Conservation (phyloP, 2,888 invertebrate species). For the Scelioninae gen. 2 region DNA sequence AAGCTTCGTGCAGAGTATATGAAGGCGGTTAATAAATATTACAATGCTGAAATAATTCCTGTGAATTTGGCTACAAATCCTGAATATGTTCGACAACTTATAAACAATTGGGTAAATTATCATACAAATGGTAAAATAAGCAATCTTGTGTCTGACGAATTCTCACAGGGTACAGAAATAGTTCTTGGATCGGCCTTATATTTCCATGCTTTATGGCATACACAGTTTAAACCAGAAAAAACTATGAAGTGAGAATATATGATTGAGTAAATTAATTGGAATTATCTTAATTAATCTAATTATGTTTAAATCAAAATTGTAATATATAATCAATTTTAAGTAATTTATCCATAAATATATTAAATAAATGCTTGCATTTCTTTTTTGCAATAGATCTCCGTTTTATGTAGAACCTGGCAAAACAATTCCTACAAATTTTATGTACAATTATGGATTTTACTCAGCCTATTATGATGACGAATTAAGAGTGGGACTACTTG, state of each 20-base stretch:
- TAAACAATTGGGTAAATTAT: slow-evolving; percentile 13
- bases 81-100: background rate
- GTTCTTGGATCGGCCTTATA: slow-evolving; percentile 12
- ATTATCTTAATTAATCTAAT: no score
- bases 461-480: background rate
- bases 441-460: background rate
- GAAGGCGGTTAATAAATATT: slow-evolving; percentile 3
- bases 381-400: background rate
- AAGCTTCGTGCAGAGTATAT: slow-evolving; percentile 2
- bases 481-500: slow-evolving; percentile 9
- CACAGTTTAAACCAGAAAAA: background rate
- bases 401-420: background rate
- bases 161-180: background rate
- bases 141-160: background rate
- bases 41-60: background rate
- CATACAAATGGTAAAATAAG: slow-evolving; percentile 16
- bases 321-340: no score
- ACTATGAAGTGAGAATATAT: background rate
- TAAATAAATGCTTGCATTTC: no score
- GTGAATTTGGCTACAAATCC: slow-evolving; percentile 1
- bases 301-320: no score
- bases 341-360: no score
- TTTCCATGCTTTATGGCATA: slow-evolving; percentile 7
- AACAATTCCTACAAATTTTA: background rate
- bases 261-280: no score